A percentile compares a stretch with the other conserved stretches of the same genome.
These are phyloP conservation scores for Vombatus ursinus DNA, from an alignment of 2,113 vertebrate species.

Conservation along the genomic window DNA sequence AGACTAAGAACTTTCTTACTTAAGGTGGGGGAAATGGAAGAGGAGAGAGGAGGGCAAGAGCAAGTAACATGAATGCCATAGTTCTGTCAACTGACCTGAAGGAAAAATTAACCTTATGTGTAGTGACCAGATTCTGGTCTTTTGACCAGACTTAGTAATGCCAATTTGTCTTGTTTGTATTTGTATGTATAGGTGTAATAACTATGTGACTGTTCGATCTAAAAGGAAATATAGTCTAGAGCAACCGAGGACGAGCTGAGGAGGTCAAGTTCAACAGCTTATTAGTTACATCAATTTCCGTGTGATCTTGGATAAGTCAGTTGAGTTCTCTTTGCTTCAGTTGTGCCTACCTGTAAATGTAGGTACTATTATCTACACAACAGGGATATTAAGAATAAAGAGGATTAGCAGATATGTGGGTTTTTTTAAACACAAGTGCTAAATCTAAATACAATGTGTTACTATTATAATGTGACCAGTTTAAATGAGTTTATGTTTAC, in stretches of 20 bases:
- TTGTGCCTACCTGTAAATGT: not conserved
- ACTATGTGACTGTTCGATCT: not conserved
- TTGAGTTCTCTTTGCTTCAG: not conserved
- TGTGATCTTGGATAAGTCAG: not conserved
- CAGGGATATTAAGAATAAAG: not conserved
- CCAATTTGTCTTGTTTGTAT: not conserved
- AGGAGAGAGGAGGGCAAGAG: not conserved
- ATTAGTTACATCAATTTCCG: not conserved
- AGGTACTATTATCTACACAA: not conserved
- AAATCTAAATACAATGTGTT: not conserved
- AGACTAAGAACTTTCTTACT: not conserved
- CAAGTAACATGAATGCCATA: not conserved
- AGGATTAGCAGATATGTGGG: not conserved
- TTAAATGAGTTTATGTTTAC: constrained; percentile 17
- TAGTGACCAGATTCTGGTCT: not conserved
- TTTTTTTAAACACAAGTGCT: not conserved
- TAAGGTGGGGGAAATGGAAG: not conserved
- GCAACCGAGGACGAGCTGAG: not conserved
- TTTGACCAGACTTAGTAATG: not conserved
- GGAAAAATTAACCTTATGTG: not conserved
- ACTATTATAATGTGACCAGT: not conserved
- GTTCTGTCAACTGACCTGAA: not conserved
- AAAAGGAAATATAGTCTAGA: not conserved
- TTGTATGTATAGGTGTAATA: not conserved
- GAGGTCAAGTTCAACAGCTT: not conserved